These are phyloP conservation scores for Chymomyza procnemis DNA, from an alignment of 2,888 invertebrate genomes.

Conservation along the genomic window DNA sequence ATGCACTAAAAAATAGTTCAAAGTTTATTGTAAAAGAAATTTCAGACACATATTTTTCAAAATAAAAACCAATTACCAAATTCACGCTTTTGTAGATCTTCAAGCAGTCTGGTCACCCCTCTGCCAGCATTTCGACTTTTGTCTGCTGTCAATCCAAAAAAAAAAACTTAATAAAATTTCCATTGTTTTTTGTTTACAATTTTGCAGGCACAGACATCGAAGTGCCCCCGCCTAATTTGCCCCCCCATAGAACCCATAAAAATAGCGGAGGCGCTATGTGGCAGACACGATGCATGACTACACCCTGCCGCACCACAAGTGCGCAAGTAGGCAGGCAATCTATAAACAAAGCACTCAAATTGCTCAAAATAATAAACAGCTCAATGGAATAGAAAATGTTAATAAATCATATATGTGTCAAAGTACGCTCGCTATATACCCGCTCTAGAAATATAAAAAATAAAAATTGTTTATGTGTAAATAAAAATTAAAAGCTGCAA, in stretches of 20 bases:
- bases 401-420: neutral
- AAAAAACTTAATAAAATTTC: neutral
- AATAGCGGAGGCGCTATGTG: neutral
- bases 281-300: neutral
- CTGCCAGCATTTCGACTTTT: neutral
- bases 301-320: neutral
- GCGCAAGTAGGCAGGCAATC: neutral
- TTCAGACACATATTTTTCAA: too few species aligned
- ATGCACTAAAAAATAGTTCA: too few species aligned
- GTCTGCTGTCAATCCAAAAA: neutral
- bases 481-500: neutral
- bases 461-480: neutral
- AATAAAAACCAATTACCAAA: too few species aligned
- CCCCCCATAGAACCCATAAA: neutral
- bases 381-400: neutral
- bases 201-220: neutral
- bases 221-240: neutral
- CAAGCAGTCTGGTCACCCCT: too few species aligned
- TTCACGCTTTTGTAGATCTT: too few species aligned
- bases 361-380: constrained; percentile 49
- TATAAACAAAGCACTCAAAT: constrained; percentile 63
- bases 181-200: neutral
- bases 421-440: too few species aligned
- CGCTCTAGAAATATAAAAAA: neutral
- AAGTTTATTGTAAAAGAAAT: too few species aligned